Evolutionary conservation across 2,888 invertebrate genomes (phyloP).

Genomic region (Clusia tigrina): DNA sequence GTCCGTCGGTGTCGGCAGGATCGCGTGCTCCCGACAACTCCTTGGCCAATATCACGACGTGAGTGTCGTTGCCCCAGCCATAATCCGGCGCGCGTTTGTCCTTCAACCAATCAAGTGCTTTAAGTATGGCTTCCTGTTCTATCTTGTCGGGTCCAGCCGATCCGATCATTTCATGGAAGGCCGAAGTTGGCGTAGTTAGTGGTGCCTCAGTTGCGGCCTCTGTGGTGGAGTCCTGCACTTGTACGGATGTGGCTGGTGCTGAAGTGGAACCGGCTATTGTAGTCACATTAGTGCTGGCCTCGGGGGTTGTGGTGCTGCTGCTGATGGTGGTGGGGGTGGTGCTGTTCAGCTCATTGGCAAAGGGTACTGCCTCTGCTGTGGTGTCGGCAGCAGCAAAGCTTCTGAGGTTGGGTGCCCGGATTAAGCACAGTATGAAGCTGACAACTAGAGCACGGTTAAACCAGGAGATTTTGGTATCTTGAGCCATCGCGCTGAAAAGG

Average conservation of each 20-base stretch:
- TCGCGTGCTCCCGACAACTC: constrained; percentile 67
- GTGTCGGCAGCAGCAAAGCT: not conserved
- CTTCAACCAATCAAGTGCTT: constrained; percentile 77
- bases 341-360: not conserved
- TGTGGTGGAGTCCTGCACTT: constrained; percentile 22
- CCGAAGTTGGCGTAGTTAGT: constrained; percentile 19
- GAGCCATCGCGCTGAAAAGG: constrained; percentile 40
- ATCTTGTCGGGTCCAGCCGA: constrained; percentile 62
- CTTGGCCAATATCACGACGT: constrained; percentile 81
- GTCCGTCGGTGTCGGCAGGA: constrained; percentile 61
- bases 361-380: constrained; percentile 1
- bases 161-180: constrained; percentile 58
- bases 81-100: constrained; percentile 77
- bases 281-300: constrained; percentile 25
- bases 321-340: not conserved
- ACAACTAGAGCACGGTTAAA: constrained; percentile 7
- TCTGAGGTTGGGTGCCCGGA: constrained; percentile 23
- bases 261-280: constrained; percentile 26
- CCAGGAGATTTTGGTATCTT: constrained; percentile 30
- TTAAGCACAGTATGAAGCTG: constrained; percentile 19
- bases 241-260: constrained; percentile 9
- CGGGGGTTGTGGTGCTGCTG: constrained; percentile 3
- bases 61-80: constrained; percentile 87
- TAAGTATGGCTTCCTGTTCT: constrained; percentile 62
- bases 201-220: constrained; percentile 22